Percentiles rank a stretch among this genome's conserved stretches.
phyloP scores from a whole-genome alignment of 2,113 vertebrate genomes.

The Bos indicus region DNA sequence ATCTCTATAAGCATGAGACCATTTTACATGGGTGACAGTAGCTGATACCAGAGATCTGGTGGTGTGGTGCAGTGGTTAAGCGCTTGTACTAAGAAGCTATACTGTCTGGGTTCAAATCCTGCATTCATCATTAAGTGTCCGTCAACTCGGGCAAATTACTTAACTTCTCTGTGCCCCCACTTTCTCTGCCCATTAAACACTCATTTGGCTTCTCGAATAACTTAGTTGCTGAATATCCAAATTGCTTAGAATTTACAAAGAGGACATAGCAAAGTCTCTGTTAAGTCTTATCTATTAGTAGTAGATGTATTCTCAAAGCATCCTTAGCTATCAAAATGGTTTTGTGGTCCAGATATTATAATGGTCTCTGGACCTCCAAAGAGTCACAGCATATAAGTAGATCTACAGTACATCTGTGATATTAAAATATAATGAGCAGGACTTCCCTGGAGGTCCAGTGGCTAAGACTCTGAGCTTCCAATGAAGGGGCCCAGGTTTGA shows the following conservation, averaged over 20 bases:
- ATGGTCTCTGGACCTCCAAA: background rate
- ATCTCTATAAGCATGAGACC: background rate
- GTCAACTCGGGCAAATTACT: background rate
- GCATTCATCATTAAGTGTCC: background rate
- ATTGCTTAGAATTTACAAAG: background rate
- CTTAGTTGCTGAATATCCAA: background rate
- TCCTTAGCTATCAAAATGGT: background rate
- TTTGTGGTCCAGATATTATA: background rate
- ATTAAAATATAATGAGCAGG: background rate
- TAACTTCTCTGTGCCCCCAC: background rate
- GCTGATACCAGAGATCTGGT: background rate
- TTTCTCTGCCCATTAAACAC: background rate
- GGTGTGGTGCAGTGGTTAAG: background rate
- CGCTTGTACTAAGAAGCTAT: background rate
- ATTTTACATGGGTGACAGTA: background rate
- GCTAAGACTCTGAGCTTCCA: background rate
- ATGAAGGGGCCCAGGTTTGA: background rate
- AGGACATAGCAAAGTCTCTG: background rate
- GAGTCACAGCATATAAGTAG: background rate
- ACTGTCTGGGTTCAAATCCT: background rate
- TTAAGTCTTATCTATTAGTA: background rate
- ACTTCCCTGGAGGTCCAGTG: background rate
- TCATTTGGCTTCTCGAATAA: background rate
- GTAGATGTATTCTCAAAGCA: background rate
- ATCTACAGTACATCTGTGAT: accelerated